Conservation (phyloP, 2,888 invertebrate genomes). For the Dolichomitus sp. region DNA sequence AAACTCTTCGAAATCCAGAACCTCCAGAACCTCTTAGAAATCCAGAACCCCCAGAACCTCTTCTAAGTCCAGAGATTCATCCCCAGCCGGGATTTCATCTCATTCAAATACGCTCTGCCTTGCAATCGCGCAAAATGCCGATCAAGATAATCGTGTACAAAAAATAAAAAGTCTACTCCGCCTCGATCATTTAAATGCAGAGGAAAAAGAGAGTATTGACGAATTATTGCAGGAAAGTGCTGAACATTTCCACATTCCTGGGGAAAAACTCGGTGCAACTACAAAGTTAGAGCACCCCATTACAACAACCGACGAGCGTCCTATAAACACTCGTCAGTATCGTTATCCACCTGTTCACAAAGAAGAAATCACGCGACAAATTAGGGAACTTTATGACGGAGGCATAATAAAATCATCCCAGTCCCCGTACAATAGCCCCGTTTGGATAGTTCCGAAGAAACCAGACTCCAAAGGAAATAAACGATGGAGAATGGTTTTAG, state of each 20-base stretch:
- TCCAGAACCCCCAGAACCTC: too few relatives aligned
- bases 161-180: background rate
- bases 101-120: too few relatives aligned
- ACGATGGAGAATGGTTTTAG: slow-evolving; percentile 55
- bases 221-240: background rate
- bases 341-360: slow-evolving; percentile 10
- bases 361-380: background rate
- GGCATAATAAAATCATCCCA: background rate
- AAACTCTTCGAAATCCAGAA: background rate
- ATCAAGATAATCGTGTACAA: background rate
- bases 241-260: background rate
- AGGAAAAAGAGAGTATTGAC: background rate
- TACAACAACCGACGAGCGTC: background rate
- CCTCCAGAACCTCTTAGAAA: background rate
- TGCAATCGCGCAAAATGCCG: too few relatives aligned
- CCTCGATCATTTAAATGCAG: background rate
- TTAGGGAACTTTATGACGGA: background rate
- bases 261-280: background rate
- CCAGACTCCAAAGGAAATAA: slow-evolving; percentile 43
- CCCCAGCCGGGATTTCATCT: too few relatives aligned
- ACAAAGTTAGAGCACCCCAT: background rate
- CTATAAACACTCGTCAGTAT: slow-evolving; percentile 1
- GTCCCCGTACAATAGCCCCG: slow-evolving; percentile 22
- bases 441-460: slow-evolving; percentile 65
- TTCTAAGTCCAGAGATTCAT: too few relatives aligned